Conservation (phyloP, 2,113 vertebrate species). For the Blennius ocellaris region DNA sequence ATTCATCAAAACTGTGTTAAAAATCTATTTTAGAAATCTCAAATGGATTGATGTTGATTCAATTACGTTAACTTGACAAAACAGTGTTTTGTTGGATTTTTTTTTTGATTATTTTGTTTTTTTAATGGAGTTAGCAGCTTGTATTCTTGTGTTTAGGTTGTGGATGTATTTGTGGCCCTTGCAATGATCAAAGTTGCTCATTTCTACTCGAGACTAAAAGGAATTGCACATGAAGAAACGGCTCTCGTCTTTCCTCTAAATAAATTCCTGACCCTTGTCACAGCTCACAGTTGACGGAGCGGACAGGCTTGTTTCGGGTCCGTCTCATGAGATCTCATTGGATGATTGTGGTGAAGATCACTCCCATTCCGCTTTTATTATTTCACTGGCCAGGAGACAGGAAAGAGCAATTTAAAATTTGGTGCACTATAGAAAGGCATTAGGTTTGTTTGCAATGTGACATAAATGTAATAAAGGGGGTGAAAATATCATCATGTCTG, state of each 20-base stretch:
- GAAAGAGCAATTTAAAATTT: slow-evolving; percentile 42
- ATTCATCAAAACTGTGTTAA: too few relatives aligned
- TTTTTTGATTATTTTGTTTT: too few relatives aligned
- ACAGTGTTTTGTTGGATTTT: too few relatives aligned
- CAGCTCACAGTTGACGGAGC: slow-evolving; percentile 22
- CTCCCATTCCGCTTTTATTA: slow-evolving; percentile 65
- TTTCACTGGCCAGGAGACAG: slow-evolving; percentile 42
- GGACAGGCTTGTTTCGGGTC: neutral
- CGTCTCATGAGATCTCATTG: slow-evolving; percentile 22
- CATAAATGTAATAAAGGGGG: slow-evolving; percentile 60
- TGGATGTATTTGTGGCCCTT: too few relatives aligned
- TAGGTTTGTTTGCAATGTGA: slow-evolving; percentile 53
- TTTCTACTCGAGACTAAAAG: neutral
- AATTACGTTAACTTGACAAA: too few relatives aligned
- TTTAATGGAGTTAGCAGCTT: too few relatives aligned
- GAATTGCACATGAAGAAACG: neutral
- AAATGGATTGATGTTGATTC: too few relatives aligned
- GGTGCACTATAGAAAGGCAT: slow-evolving; percentile 20
- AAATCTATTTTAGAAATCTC: too few relatives aligned
- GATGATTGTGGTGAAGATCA: slow-evolving; percentile 38
- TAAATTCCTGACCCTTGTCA: neutral
- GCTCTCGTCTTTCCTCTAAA: neutral
- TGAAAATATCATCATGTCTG: slow-evolving; percentile 43
- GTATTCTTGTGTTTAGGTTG: too few relatives aligned
- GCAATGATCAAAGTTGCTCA: too few relatives aligned